Base-by-base conservation (phyloP, 2,113 vertebrate genomes). In the Stigmatopora nigra region DNA sequence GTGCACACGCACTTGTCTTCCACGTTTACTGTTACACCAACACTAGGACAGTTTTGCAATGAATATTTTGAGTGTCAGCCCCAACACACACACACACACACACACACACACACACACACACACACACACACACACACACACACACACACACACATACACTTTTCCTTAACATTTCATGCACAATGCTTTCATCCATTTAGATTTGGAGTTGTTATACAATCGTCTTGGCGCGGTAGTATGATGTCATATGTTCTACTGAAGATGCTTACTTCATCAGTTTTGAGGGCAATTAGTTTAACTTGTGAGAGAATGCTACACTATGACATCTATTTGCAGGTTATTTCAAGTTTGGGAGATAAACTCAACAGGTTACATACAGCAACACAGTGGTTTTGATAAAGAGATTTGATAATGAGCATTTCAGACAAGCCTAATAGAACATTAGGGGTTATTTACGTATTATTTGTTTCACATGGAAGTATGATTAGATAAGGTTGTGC, bases 31-130 rank as follows among this genome's bases (percentile, higher is more conserved):
- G 41, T 78, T 71, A 3, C 56, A 66, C 64, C 56, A 75, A 76
- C 70, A 65, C 70, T 25, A 64, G n/a, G 20, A 62, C 55, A 48
- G 36, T 70, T 82, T 80, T 82, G 76, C 72, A 79, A 77, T 76
- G 67, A 68, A 56, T 67, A 70, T 44, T 9, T 67, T 69, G n/a
- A 31, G 47, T 31, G 25, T 31, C 25, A 31, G 25, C 25, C 25
- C 25, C 25, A 31, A 31, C 25, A 31, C 25, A 31, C 1, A 31
- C 25, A 31, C 25, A 31, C 19, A 53, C 19, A 53, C 19, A 53
- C 19, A 53, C 19, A 53, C 19, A 53, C 19, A 53, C 19, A 53
- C 19, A 53, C 19, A 53, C 19, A 53, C 19, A 53, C n/a, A 31
- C 25, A 31, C 25, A 31, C 1, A 31, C 25, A 31, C 25, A 31